Percentiles rank a stretch among this genome's conserved stretches.
These are phyloP conservation scores for Capra hircus DNA, from an alignment of 2,113 vertebrate genomes.

Conservation along the genomic window DNA sequence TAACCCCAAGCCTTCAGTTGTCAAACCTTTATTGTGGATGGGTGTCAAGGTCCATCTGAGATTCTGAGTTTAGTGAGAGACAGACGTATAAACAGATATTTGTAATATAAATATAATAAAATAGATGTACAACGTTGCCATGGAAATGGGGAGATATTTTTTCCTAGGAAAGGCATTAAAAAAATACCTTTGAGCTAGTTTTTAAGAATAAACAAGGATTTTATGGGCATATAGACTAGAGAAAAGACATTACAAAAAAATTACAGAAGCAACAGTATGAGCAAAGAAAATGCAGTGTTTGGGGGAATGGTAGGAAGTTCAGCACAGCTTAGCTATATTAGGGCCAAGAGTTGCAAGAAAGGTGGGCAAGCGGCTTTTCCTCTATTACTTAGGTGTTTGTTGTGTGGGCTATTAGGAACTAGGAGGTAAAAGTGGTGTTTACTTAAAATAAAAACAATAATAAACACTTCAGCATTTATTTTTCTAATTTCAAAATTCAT, in stretches of 20 bases:
- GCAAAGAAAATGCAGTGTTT: not conserved
- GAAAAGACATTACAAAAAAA: not conserved
- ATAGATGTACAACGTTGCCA: not conserved
- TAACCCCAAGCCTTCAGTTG: not conserved
- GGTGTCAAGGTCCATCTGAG: not conserved
- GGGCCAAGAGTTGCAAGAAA: not conserved
- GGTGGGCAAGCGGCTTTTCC: not conserved
- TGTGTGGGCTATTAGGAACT: not conserved
- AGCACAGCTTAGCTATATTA: not conserved
- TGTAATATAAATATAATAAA: not conserved
- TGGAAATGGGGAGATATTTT: not conserved
- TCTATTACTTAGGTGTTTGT: not conserved
- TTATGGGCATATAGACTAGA: not conserved
- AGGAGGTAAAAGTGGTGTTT: not conserved
- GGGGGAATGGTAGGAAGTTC: not conserved
- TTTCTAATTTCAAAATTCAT: conserved; percentile 23
- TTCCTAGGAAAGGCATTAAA: not conserved
- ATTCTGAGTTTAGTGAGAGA: not conserved
- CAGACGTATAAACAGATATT: not conserved
- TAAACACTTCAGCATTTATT: not conserved
- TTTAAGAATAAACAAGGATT: not conserved
- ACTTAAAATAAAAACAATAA: conserved; percentile 1
- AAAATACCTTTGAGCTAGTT: not conserved
- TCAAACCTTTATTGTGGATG: not conserved
- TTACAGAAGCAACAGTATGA: not conserved